A percentile compares a stretch with the other conserved stretches of the same genome.
Conservation (phyloP, 2,888 invertebrate species). For the Brachyopa scutellaris region DNA sequence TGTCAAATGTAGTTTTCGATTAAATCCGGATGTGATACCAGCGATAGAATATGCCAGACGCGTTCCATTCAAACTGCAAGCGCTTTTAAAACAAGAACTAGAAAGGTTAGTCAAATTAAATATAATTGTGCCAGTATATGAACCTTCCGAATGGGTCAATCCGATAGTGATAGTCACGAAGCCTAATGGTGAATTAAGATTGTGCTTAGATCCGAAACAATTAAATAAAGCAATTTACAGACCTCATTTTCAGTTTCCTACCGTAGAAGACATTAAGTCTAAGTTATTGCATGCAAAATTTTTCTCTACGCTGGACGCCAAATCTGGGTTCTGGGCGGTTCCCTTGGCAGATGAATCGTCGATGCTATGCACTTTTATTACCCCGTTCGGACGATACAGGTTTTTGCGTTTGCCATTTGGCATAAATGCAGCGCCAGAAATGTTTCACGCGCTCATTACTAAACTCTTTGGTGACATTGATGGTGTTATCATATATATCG, state of each 20-base stretch:
- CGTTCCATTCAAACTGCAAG: constrained; percentile 11
- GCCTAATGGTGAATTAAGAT: constrained; percentile 17
- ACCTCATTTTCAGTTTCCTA: constrained; percentile 24
- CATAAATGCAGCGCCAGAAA: too few species aligned
- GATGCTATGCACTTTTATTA: constrained; percentile 16
- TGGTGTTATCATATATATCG: constrained; percentile 41
- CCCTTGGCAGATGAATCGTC: not conserved
- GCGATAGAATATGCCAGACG: constrained; percentile 18
- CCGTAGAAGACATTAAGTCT: constrained; percentile 15
- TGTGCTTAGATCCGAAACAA: too few species aligned
- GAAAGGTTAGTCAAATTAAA: constrained; percentile 21
- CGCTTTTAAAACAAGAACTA: constrained; percentile 7
- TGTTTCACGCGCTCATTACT: constrained; percentile 67
- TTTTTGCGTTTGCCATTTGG: constrained; percentile 45
- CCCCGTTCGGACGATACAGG: constrained; percentile 10
- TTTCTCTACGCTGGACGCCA: constrained; percentile 9
- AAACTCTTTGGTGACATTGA: constrained; percentile 71
- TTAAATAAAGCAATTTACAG: constrained; percentile 23
- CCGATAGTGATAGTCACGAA: constrained; percentile 24
- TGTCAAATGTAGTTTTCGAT: constrained; percentile 3
- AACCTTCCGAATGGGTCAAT: constrained; percentile 15
- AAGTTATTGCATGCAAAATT: constrained; percentile 18
- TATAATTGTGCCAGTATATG: constrained; percentile 20
- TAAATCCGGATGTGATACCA: not conserved
- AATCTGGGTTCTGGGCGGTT: constrained; percentile 7